Evolutionary conservation across 2,888 invertebrate genomes (phyloP).

Genomic region (Rhabditophanes sp.): DNA sequence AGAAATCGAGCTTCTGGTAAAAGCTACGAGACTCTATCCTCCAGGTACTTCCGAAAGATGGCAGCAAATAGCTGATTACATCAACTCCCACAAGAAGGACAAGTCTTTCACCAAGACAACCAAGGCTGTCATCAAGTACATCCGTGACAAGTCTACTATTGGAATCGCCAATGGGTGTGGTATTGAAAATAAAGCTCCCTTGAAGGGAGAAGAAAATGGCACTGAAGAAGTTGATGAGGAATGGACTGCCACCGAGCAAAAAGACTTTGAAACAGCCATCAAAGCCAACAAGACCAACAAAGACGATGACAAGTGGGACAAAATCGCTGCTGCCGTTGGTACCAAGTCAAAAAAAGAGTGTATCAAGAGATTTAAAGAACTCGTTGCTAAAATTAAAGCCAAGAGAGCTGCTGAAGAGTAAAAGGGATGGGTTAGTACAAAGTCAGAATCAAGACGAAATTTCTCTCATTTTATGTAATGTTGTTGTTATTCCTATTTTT

Average conservation of each 20-base stretch:
- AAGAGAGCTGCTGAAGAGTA: too few relatives aligned
- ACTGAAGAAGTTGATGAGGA: constrained; percentile 11
- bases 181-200: constrained; percentile 3
- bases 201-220: constrained; percentile 4
- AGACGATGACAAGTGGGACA: constrained; percentile 86
- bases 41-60: constrained; percentile 60
- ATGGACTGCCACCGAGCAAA: constrained; percentile 91
- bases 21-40: constrained; percentile 89
- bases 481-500: too few relatives aligned
- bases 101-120: constrained; percentile 54
- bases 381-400: constrained; percentile 86
- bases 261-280: constrained; percentile 81
- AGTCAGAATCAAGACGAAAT: too few relatives aligned
- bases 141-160: too few relatives aligned
- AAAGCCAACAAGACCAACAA: constrained; percentile 75
- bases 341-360: constrained; percentile 76
- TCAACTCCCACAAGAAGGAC: constrained; percentile 55
- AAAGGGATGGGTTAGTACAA: too few relatives aligned
- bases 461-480: too few relatives aligned
- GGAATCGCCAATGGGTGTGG: too few relatives aligned
- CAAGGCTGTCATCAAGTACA: constrained; percentile 82
- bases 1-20: constrained; percentile 74
- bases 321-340: constrained; percentile 56
- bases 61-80: constrained; percentile 9
- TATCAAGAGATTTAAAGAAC: constrained; percentile 86